Evolutionary conservation across 2,888 invertebrate genomes (phyloP).

Genomic region (Perizoma flavofasciatum): DNA sequence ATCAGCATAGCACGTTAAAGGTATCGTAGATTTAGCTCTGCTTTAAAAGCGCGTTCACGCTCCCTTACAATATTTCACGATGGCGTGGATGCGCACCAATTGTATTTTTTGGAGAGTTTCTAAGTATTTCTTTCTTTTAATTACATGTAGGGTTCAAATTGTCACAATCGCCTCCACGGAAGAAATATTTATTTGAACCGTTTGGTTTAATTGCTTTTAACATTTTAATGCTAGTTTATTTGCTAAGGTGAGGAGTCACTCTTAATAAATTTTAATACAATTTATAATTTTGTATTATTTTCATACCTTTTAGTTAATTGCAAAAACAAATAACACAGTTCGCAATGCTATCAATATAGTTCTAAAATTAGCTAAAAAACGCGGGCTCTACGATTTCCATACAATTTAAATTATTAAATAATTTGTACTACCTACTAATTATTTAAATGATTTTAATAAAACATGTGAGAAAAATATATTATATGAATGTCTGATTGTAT

Average conservation of each 20-base stretch:
- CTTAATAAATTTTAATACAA: conserved; percentile 61
- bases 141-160: conserved; percentile 29
- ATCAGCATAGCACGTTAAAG: too few species aligned
- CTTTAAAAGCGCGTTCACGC: conserved; percentile 1
- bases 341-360: too few species aligned
- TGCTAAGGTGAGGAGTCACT: conserved; percentile 60
- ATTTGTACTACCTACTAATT: too few species aligned
- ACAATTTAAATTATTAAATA: too few species aligned
- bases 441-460: too few species aligned
- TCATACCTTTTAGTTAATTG: conserved; percentile 34
- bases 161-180: conserved; percentile 36
- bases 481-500: too few species aligned
- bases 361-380: too few species aligned
- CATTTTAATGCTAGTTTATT: conserved; percentile 61
- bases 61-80: conserved; percentile 13
- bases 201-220: conserved; percentile 62
- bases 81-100: neutral
- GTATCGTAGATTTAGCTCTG: neutral
- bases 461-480: too few species aligned
- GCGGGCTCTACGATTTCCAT: too few species aligned
- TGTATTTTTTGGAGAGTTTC: neutral
- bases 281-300: conserved; percentile 37
- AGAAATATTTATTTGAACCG: conserved; percentile 54
- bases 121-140: conserved; percentile 2
- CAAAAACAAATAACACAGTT: too few species aligned